Conservation (phyloP, 2,113 vertebrate genomes). For the Sciurus niger region DNA sequence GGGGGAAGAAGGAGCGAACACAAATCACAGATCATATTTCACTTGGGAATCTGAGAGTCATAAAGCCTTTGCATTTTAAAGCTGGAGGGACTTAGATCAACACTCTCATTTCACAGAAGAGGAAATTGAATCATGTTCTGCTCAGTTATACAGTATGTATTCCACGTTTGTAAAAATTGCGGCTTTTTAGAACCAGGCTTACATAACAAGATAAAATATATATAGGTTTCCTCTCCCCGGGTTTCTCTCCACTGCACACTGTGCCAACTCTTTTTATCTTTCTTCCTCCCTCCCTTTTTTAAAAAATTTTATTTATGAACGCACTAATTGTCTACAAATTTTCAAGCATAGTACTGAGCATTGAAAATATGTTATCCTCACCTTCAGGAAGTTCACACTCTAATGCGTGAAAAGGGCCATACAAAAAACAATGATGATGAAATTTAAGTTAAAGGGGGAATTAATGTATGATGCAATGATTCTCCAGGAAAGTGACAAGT, state of each 20-base stretch:
- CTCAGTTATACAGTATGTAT: conserved; percentile 22
- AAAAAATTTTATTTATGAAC: conserved; percentile 6
- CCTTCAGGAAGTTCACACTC: neutral
- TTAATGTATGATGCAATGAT: neutral
- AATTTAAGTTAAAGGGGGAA: neutral
- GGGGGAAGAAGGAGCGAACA: accelerated
- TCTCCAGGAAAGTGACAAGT: neutral
- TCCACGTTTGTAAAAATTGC: conserved; percentile 54
- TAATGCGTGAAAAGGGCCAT: neutral
- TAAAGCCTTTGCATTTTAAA: conserved; percentile 64
- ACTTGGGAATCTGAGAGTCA: conserved; percentile 50
- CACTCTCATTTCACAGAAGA: conserved; percentile 68
- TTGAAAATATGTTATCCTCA: neutral
- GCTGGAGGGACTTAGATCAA: conserved; percentile 37
- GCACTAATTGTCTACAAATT: neutral
- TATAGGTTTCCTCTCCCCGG: neutral
- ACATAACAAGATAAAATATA: neutral
- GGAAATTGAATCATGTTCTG: conserved; percentile 68
- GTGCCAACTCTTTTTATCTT: neutral
- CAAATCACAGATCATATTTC: conserved; percentile 1
- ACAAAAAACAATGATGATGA: neutral
- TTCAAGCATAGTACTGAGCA: neutral
- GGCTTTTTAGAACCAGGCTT: conserved; percentile 38
- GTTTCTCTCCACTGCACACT: neutral
- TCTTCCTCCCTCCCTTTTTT: neutral